phyloP scores from a whole-genome alignment of 2,797 vertebrate genomes.

The Leuciscus waleckii region DNA sequence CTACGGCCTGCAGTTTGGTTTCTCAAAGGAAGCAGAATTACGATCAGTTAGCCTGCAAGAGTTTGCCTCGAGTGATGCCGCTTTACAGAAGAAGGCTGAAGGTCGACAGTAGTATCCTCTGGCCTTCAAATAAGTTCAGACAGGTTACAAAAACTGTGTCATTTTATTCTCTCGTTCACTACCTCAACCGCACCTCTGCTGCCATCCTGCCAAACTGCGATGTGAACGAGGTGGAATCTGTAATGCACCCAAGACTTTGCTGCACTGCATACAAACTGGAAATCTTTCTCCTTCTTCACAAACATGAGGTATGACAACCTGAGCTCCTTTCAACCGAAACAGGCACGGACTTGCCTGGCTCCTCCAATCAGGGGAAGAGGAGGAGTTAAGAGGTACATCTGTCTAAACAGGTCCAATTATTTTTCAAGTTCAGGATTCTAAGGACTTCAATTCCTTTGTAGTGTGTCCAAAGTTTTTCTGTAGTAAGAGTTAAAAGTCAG shows the following conservation, averaged over 20 bases:
- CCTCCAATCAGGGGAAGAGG: slow-evolving; percentile 50
- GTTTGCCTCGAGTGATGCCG: slow-evolving; percentile 24
- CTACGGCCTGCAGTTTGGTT: slow-evolving; percentile 47
- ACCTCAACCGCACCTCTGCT: slow-evolving; percentile 42
- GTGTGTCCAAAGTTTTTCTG: slow-evolving; percentile 38
- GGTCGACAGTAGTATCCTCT: slow-evolving; percentile 39
- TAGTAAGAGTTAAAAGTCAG: slow-evolving; percentile 42
- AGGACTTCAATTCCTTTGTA: slow-evolving; percentile 46
- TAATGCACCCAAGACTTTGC: slow-evolving; percentile 53
- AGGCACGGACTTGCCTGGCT: slow-evolving; percentile 49
- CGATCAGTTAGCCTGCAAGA: slow-evolving; percentile 34
- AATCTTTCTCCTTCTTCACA: slow-evolving; percentile 65
- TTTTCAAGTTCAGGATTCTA: slow-evolving; percentile 57
- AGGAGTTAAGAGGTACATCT: slow-evolving; percentile 54
- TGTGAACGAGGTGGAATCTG: slow-evolving; percentile 47
- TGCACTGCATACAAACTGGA: slow-evolving; percentile 62
- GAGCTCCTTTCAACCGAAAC: slow-evolving; percentile 59
- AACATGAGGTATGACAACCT: slow-evolving; percentile 72
- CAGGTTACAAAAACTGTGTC: slow-evolving; percentile 54
- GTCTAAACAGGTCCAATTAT: slow-evolving; percentile 52
- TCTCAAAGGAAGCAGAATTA: slow-evolving; percentile 47
- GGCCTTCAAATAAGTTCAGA: slow-evolving; percentile 40
- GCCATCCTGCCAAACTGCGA: slow-evolving; percentile 47
- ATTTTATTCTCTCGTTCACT: slow-evolving; percentile 40
- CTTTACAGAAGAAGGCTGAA: slow-evolving; percentile 46